These are phyloP conservation scores for Neelides folsomi DNA, from an alignment of 2,888 invertebrate genomes.

Conservation along the genomic window DNA sequence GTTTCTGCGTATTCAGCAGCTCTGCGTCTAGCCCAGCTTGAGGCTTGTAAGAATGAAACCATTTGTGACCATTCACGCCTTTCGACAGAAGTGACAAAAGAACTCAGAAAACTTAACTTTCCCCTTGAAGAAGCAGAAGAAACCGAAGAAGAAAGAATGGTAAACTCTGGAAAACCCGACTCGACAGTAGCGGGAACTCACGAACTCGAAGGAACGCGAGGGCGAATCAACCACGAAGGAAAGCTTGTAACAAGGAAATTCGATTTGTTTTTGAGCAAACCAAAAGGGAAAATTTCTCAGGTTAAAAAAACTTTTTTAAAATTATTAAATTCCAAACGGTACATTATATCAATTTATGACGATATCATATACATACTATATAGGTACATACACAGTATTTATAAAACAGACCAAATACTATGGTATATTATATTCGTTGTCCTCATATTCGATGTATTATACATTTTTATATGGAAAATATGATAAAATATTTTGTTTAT, in stretches of 20 bases:
- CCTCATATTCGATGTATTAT: too few species aligned
- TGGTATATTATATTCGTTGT: too few species aligned
- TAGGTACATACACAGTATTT: too few species aligned
- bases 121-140: constrained; percentile 19
- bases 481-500: constrained; percentile 10
- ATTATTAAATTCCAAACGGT: neutral
- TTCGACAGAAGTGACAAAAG: constrained; percentile 22
- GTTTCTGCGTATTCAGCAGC: constrained; percentile 37
- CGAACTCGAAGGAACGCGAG: constrained; percentile 29
- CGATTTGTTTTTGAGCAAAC: constrained; percentile 25
- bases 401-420: too few species aligned
- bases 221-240: constrained; percentile 31
- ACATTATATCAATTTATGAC: too few species aligned
- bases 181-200: constrained; percentile 29
- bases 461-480: too few species aligned
- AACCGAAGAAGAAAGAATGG: neutral
- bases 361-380: too few species aligned
- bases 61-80: constrained; percentile 21
- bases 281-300: constrained; percentile 21
- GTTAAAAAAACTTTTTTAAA: constrained; percentile 12
- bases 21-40: constrained; percentile 35
- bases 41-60: constrained; percentile 21
- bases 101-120: constrained; percentile 27
- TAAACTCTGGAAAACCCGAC: constrained; percentile 11
- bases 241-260: constrained; percentile 30